These are phyloP conservation scores for Phymorhynchus buccinoides DNA, from an alignment of 1,140 invertebrate genomes.

Conservation along the genomic window DNA sequence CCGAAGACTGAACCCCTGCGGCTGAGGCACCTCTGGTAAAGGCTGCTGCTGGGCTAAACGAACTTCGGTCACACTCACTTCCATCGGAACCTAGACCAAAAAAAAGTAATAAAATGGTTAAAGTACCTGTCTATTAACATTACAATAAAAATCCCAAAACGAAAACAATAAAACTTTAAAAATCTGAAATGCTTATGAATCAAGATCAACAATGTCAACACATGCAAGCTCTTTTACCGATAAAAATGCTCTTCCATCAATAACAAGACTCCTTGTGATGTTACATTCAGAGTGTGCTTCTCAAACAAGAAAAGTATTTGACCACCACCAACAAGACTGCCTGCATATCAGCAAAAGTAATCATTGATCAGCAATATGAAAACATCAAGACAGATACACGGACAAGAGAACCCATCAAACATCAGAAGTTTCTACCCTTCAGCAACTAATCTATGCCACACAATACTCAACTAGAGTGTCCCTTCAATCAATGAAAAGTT, in stretches of 20 bases:
- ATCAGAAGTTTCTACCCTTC: no score
- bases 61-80: neutral
- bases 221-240: neutral
- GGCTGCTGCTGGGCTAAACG: neutral
- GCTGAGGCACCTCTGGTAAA: neutral
- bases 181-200: neutral
- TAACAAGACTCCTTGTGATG: no score
- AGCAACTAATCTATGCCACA: no score
- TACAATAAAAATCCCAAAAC: no score
- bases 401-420: neutral
- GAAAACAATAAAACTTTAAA: neutral
- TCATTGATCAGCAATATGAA: no score
- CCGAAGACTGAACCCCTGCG: neutral
- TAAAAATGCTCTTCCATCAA: no score
- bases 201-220: neutral
- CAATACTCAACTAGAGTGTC: neutral
- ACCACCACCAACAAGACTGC: no score
- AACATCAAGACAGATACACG: neutral
- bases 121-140: no score
- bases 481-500: neutral
- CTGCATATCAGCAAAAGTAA: no score
- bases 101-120: neutral
- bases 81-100: neutral
- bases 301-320: no score
- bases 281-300: no score